Conservation (phyloP, 1,140 invertebrate genomes). For the Drosophila littoralis region DNA sequence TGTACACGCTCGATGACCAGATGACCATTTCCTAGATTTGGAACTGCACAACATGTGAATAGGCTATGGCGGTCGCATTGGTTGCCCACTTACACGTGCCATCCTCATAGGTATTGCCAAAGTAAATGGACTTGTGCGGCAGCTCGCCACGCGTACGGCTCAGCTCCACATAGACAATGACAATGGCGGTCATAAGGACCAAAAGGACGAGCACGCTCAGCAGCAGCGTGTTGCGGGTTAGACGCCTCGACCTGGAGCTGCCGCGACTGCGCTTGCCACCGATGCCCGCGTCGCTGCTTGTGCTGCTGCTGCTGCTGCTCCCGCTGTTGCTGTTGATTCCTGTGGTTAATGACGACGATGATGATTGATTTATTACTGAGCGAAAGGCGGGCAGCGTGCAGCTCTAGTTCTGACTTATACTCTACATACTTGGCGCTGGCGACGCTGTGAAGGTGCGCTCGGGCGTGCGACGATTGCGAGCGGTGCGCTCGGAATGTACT, state of each 20-base stretch:
- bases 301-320: conserved; percentile 9
- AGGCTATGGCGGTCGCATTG: conserved; percentile 30
- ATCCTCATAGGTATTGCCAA: conserved; percentile 76
- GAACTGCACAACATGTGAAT: conserved; percentile 75
- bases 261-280: conserved; percentile 3
- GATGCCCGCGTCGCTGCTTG: conserved; percentile 4
- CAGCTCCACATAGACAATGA: conserved; percentile 64
- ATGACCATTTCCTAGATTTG: conserved; percentile 83
- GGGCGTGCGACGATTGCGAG: conserved; percentile 69
- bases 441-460: conserved; percentile 38
- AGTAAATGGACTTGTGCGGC: conserved; percentile 51
- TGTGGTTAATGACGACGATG: conserved; percentile 12
- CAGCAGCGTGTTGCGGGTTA: conserved; percentile 66
- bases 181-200: conserved; percentile 54
- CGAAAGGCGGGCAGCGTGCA: not conserved
- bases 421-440: conserved; percentile 19
- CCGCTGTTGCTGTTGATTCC: conserved; percentile 65
- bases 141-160: conserved; percentile 21
- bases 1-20: conserved; percentile 83
- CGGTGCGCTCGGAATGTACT: conserved; percentile 77
- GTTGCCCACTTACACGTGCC: conserved; percentile 74
- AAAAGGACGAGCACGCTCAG: conserved; percentile 60
- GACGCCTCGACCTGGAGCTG: conserved; percentile 39
- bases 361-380: conserved; percentile 2
- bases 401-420: not conserved